A percentile compares a stretch with the other conserved stretches of the same genome.
Evolutionary conservation across 1,140 invertebrate species (phyloP).

Genomic region (Heliconius melpomene): DNA sequence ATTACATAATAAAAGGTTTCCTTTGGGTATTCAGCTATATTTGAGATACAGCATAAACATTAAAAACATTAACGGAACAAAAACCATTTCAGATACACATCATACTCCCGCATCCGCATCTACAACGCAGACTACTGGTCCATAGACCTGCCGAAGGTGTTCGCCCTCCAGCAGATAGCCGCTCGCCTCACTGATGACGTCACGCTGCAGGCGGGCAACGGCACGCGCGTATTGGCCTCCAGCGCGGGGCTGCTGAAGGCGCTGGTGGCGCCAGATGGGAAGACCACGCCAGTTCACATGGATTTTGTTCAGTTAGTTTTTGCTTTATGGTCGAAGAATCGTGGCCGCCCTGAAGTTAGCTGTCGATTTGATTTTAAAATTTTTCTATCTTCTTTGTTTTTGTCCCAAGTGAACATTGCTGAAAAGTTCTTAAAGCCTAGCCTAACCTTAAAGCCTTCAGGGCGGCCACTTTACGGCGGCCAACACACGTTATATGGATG

Average conservation of each 20-base stretch:
- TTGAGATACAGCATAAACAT: neutral
- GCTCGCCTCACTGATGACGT: conserved; percentile 57
- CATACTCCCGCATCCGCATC: conserved; percentile 59
- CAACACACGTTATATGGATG: too few relatives aligned
- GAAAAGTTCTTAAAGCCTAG: too few relatives aligned
- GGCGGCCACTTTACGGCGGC: too few relatives aligned
- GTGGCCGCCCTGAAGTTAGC: too few relatives aligned
- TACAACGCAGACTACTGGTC: conserved; percentile 73
- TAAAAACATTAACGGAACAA: neutral
- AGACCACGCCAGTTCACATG: conserved; percentile 63
- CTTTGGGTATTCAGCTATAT: too few relatives aligned
- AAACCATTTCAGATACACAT: conserved; percentile 59
- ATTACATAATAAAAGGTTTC: too few relatives aligned
- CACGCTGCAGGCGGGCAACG: conserved; percentile 55
- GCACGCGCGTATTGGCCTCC: conserved; percentile 50
- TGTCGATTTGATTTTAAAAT: too few relatives aligned
- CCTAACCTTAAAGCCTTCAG: too few relatives aligned
- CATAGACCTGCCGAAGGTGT: conserved; percentile 68
- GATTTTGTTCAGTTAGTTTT: conserved; percentile 69
- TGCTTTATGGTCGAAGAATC: too few relatives aligned
- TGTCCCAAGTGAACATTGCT: too few relatives aligned
- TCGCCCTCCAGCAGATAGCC: conserved; percentile 57
- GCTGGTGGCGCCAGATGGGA: conserved; percentile 51
- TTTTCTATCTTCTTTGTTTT: too few relatives aligned
- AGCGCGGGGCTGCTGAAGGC: conserved; percentile 61